Evolutionary conservation across 2,888 invertebrate genomes (phyloP).

Genomic region (Dolichopus griseipennis): DNA sequence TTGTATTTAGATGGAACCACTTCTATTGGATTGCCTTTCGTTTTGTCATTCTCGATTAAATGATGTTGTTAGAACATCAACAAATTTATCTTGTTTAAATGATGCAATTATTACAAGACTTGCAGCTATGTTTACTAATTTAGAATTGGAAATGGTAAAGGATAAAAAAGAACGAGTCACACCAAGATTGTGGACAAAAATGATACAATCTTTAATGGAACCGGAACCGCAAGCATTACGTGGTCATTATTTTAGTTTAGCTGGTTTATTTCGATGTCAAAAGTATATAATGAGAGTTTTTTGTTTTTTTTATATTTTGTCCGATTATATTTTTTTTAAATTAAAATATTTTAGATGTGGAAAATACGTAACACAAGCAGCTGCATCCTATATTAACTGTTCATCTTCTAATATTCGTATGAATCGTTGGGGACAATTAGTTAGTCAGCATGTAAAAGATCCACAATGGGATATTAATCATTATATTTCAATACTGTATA

Average conservation of each 20-base stretch:
- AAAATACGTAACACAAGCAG: slow-evolving; percentile 60
- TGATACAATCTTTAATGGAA: slow-evolving; percentile 68
- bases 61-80: slow-evolving; percentile 75
- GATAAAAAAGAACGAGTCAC: slow-evolving; percentile 86
- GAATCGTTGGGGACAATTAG: slow-evolving; percentile 62
- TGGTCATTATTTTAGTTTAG: slow-evolving; percentile 73
- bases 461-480: slow-evolving; percentile 71
- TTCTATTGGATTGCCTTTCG: slow-evolving; percentile 74
- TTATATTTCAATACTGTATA: slow-evolving; percentile 66
- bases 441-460: slow-evolving; percentile 65
- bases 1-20: slow-evolving; percentile 68
- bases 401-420: slow-evolving; percentile 61
- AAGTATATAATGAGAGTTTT: slow-evolving; percentile 39
- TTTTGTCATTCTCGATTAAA: slow-evolving; percentile 82
- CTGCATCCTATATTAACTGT: slow-evolving; percentile 65
- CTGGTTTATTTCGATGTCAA: slow-evolving; percentile 63
- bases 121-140: slow-evolving; percentile 79
- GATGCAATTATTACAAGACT: slow-evolving; percentile 65
- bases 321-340: slow-evolving; percentile 9
- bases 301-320: background rate
- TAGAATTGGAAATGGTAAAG: slow-evolving; percentile 72
- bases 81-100: slow-evolving; percentile 81
- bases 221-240: slow-evolving; percentile 64
- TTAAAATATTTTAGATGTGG: slow-evolving; percentile 49
- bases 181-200: slow-evolving; percentile 72